Percentiles rank a stretch among this genome's conserved stretches.
Evolutionary conservation across 2,113 vertebrate species (phyloP).

Genomic region (Okapia johnstoni): DNA sequence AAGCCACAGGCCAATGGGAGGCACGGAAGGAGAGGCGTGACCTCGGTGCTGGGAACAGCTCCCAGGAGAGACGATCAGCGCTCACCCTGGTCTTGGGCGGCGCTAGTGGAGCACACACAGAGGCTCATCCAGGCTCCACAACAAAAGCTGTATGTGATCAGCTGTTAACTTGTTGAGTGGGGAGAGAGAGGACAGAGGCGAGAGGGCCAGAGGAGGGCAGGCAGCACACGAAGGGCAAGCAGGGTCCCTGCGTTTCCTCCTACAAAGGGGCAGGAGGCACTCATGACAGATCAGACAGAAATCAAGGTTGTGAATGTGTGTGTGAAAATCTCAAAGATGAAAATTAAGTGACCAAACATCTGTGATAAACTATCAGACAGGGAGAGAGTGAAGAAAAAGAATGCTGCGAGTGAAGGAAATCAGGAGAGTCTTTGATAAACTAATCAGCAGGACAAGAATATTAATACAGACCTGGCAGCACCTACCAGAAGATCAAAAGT

Average conservation of each 20-base stretch:
- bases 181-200: neutral
- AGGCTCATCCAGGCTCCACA: neutral
- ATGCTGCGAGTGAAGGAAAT: accelerated
- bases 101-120: neutral
- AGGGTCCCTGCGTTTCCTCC: neutral
- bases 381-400: neutral
- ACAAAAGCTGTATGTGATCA: neutral
- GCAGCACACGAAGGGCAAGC: neutral
- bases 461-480: neutral
- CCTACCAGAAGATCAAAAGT: too few relatives aligned
- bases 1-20: neutral
- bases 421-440: neutral
- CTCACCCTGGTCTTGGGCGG: neutral
- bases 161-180: too few relatives aligned
- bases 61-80: neutral
- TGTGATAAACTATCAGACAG: neutral
- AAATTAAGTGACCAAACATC: neutral
- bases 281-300: neutral
- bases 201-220: neutral
- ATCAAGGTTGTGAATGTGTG: accelerated
- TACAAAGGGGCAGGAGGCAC: neutral
- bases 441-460: neutral
- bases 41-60: neutral
- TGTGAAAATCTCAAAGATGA: neutral
- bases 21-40: neutral